Conservation (phyloP, 2,888 invertebrate genomes). For the Andrena chrysosceles region DNA sequence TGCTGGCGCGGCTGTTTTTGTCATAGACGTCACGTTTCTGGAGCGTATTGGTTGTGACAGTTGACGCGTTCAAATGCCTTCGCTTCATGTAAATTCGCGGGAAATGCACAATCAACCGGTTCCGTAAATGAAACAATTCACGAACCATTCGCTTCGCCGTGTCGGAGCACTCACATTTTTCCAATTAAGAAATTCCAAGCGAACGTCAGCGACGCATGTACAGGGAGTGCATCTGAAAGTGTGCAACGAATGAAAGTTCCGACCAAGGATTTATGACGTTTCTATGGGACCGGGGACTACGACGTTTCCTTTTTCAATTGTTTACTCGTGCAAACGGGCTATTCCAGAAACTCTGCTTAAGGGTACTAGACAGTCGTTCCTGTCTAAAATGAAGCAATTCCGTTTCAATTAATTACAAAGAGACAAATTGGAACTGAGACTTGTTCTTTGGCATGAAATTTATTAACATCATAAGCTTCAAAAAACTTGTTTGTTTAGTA, state of each 20-base stretch:
- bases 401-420: no score
- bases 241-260: conserved; percentile 33
- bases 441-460: no score
- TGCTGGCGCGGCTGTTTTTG: conserved; percentile 16
- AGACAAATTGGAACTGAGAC: no score
- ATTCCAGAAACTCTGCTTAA: background rate
- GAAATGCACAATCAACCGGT: conserved; percentile 35
- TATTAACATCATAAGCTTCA: no score
- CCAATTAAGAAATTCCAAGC: conserved; percentile 30
- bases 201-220: background rate
- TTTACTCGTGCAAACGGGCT: background rate
- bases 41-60: conserved; percentile 18
- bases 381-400: no score
- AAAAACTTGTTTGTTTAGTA: no score
- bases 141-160: conserved; percentile 6
- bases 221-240: conserved; percentile 6
- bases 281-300: conserved; percentile 2
- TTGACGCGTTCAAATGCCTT: conserved; percentile 19
- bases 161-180: conserved; percentile 22
- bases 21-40: conserved; percentile 8
- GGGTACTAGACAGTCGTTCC: background rate
- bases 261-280: conserved; percentile 18
- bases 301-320: conserved; percentile 13
- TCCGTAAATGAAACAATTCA: conserved; percentile 48
- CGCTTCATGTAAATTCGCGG: conserved; percentile 4